Percentiles rank a stretch among this genome's conserved stretches.
Evolutionary conservation across 2,888 invertebrate species (phyloP).

Genomic region (Napeogenes inachia): DNA sequence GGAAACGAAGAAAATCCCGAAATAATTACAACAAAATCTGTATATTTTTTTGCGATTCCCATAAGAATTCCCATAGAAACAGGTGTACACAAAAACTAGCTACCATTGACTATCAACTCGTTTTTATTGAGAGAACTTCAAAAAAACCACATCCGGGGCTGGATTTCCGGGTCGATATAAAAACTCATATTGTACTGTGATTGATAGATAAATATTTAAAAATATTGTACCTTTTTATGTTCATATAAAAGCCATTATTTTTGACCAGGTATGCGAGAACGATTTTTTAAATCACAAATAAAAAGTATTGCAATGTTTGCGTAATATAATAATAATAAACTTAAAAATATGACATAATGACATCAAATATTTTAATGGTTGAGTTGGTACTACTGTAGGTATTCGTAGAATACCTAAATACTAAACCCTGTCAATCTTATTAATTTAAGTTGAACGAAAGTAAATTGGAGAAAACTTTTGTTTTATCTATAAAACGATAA

Average conservation of each 20-base stretch:
- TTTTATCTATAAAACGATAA: no score
- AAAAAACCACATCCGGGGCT: constrained; percentile 64
- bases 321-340: no score
- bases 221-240: constrained; percentile 28
- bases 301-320: no score
- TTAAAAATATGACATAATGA: no score
- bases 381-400: no score
- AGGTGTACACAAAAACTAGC: constrained; percentile 66
- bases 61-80: constrained; percentile 60
- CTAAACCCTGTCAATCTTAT: no score
- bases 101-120: constrained; percentile 58
- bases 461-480: no score
- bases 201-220: constrained; percentile 57
- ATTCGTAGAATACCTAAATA: no score
- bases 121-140: constrained; percentile 50
- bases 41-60: constrained; percentile 44
- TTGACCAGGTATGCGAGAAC: constrained; percentile 2
- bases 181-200: constrained; percentile 39
- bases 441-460: no score
- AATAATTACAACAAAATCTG: constrained; percentile 38
- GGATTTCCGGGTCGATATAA: constrained; percentile 66
- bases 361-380: no score
- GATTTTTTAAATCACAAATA: no score
- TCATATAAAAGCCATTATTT: constrained; percentile 3
- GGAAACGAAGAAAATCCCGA: constrained; percentile 10